These are phyloP conservation scores for Schrankia costaestrigalis DNA, from an alignment of 2,888 invertebrate genomes.

Conservation along the genomic window DNA sequence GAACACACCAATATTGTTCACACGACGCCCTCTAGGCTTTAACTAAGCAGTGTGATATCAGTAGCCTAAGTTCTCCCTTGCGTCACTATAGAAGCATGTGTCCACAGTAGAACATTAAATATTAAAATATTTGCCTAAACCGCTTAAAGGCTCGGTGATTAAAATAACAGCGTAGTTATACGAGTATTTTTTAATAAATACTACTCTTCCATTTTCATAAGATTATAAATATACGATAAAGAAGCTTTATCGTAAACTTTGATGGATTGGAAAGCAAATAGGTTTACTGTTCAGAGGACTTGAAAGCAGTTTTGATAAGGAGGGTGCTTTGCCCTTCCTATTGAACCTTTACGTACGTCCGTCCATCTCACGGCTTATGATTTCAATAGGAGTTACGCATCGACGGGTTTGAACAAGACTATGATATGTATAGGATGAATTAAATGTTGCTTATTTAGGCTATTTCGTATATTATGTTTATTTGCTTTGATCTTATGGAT, in stretches of 20 bases:
- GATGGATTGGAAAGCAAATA: conserved; percentile 51
- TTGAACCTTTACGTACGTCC: conserved; percentile 37
- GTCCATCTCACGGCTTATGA: conserved; percentile 34
- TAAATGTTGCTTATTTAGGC: conserved; percentile 28
- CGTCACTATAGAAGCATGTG: no score
- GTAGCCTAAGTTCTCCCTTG: no score
- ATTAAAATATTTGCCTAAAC: no score
- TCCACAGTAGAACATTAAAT: no score
- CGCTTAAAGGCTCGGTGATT: no score
- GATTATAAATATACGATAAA: conserved; percentile 37
- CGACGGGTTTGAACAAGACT: conserved; percentile 30
- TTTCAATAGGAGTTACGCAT: conserved; percentile 39
- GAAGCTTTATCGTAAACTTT: conserved; percentile 40
- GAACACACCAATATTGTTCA: no score
- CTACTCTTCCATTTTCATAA: conserved; percentile 18
- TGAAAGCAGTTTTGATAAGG: conserved; percentile 50
- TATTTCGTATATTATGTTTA: conserved; percentile 26
- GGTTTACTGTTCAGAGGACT: conserved; percentile 41
- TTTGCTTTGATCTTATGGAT: conserved; percentile 20
- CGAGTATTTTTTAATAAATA: conserved; percentile 8
- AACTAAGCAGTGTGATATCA: no score
- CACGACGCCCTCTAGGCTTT: no score
- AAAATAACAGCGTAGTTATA: no score
- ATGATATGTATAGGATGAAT: conserved; percentile 26
- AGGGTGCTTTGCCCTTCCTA: conserved; percentile 35